Base-by-base conservation (phyloP, 2,797 vertebrate genomes). In the Microhierax caerulescens region DNA sequence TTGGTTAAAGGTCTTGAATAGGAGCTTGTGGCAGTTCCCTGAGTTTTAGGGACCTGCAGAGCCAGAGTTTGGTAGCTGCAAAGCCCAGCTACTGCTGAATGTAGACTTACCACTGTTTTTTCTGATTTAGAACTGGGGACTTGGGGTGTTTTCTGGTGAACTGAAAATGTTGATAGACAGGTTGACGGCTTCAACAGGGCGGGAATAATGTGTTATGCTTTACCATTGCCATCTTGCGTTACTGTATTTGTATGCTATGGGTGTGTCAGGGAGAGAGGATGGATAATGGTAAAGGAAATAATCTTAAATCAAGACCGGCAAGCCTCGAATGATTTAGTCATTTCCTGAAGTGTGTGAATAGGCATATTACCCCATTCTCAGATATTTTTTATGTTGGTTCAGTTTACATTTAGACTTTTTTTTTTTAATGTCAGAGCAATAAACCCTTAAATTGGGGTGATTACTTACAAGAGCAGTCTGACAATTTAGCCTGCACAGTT, bases 311-410 rank as follows among this genome's bases (percentile, higher is more conserved):
- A 90, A 70, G 80, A 74, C 63, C 57, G 30, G 69, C 15, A 68
- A 78, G 65, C 48, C n/a, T 78, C 78, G 94, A n/a, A 77, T 91
- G 73, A 92, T 65, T 64, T 90, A 36, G 83, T 89, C 7, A 79
- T 95, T 95, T 96, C 73, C 86, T 86, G 23, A 96, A 94, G 65
- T 76, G 36, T 84, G 61, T 73, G 74, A 79, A 37, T 68, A 88
- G 77, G 41, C 73, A 19, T 28, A 18, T 97, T 88, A 77, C 23
- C 14, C 28, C 17, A 32, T 53, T 90, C 43, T 91, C 43, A 84
- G 51, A 24, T 69, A 57, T 61, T 92, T 61, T 84, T 92, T 92
- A 83, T 54, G 41, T 69, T 72, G 24, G 75, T 92, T 21, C 30
- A 10, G 3, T 94, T 53, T 73, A 77, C 41, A 54, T 87, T 90